Evolutionary conservation across 2,113 vertebrate species (phyloP), one percentile per base, ranked within the genome.

Genomic region (Bos indicus): DNA sequence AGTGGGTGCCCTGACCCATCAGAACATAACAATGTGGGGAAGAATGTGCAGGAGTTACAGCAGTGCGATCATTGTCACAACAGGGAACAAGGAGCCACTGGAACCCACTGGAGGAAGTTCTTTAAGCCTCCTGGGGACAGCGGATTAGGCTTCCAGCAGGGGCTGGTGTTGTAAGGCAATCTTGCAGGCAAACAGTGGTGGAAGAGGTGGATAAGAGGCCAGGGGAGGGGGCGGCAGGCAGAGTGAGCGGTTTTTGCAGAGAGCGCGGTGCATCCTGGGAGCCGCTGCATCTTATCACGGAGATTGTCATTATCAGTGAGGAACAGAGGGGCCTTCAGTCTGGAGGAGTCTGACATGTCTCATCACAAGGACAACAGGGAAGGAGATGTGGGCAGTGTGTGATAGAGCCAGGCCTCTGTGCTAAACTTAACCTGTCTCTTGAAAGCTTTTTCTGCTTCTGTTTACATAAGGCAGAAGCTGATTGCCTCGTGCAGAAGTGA

Each of bases 401-500:
- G 40, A 88, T 5, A 62, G 87, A 90, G 36, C 0, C 71, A 51
- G 51, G 26, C 23, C 4, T 86, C 90, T 88, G 85, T 14, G 10
- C 88, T 56, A 51, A 85, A 87, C 21, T 33, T 71, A 33, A 71
- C 33, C 84, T 52, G 36, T 88, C 62, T 95, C 80, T 14, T 67
- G 60, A 30, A 80, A 95, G 95, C 60, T 54, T 95, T 88, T 62
- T 88, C 78, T 92, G 56, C 96, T 80, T 85, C 91, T 95, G 5
- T 97, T 96, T 91, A 94, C 43, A 23, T 81, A 82, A 96, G 40
- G 59, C 80, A 74, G 64, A 94, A 85, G 95, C 92, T 17, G 43
- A 81, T 88, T 64, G 90, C 90, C 81, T 92, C 64, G 25, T 94
- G 88, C 77, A 96, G 92, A 97, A 96, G 92, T 56, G 94, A 83